These are phyloP conservation scores for Criorhina ranunculi DNA, from an alignment of 2,888 invertebrate species.

Conservation along the genomic window DNA sequence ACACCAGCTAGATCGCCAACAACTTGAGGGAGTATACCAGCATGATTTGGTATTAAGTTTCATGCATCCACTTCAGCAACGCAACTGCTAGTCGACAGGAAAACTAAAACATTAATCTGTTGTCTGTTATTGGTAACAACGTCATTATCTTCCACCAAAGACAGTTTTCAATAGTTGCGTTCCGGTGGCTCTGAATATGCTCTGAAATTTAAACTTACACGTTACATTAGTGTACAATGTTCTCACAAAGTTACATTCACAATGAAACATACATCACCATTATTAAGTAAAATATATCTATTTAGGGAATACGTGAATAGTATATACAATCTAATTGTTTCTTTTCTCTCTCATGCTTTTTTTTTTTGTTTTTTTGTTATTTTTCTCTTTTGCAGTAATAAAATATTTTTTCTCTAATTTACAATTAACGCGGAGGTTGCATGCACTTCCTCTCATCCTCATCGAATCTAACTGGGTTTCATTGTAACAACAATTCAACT, in stretches of 20 bases:
- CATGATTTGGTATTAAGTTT: no score
- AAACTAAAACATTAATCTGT: no score
- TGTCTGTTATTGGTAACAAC: no score
- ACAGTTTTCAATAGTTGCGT: no score
- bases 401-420: conserved; percentile 44
- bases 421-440: conserved; percentile 32
- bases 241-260: neutral
- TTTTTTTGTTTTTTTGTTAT: conserved; percentile 22
- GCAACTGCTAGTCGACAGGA: no score
- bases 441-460: conserved; percentile 1
- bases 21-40: no score
- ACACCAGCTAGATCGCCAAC: no score
- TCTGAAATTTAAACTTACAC: neutral
- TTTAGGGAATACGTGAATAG: conserved; percentile 61
- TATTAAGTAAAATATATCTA: conserved; percentile 65
- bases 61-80: no score
- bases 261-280: neutral
- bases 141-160: no score
- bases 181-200: no score
- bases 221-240: neutral
- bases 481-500: conserved; percentile 41
- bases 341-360: conserved; percentile 23
- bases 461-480: conserved; percentile 4
- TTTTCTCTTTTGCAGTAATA: conserved; percentile 48
- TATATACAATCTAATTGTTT: conserved; percentile 56